Evolutionary conservation across 1,140 invertebrate species (phyloP).

Genomic region (Metaphire vulgaris): DNA sequence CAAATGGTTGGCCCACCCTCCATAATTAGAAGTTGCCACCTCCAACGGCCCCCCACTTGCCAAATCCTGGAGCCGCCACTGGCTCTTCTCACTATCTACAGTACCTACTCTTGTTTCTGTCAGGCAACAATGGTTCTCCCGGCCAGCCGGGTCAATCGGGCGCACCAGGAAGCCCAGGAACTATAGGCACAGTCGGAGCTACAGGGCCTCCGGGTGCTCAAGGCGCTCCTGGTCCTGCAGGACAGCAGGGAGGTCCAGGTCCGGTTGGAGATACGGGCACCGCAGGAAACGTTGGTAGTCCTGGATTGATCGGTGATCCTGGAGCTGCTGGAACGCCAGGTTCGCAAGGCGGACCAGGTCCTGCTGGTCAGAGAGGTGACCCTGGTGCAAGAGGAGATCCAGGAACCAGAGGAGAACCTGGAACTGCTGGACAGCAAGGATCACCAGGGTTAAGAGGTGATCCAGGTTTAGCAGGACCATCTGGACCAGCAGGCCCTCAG

Average conservation of each 20-base stretch:
- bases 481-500: constrained; percentile 12
- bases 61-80: no score
- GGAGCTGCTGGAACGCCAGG: constrained; percentile 4
- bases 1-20: no score
- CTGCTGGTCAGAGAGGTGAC: background rate
- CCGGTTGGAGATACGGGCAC: constrained; percentile 15
- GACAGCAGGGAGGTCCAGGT: background rate
- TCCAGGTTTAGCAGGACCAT: constrained; percentile 10
- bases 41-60: no score
- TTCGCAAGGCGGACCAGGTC: background rate
- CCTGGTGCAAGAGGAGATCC: background rate
- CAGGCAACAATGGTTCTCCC: constrained; percentile 54
- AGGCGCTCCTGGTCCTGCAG: constrained; percentile 13
- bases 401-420: constrained; percentile 17
- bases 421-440: constrained; percentile 32
- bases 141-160: constrained; percentile 46
- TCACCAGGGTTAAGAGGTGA: constrained; percentile 15
- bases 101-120: no score
- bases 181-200: background rate
- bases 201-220: background rate
- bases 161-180: constrained; percentile 46
- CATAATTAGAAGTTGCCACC: no score
- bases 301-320: constrained; percentile 18
- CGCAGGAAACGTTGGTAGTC: background rate
- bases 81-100: no score